These are phyloP conservation scores for Morone saxatilis DNA, from an alignment of 2,113 vertebrate species.

Conservation along the genomic window DNA sequence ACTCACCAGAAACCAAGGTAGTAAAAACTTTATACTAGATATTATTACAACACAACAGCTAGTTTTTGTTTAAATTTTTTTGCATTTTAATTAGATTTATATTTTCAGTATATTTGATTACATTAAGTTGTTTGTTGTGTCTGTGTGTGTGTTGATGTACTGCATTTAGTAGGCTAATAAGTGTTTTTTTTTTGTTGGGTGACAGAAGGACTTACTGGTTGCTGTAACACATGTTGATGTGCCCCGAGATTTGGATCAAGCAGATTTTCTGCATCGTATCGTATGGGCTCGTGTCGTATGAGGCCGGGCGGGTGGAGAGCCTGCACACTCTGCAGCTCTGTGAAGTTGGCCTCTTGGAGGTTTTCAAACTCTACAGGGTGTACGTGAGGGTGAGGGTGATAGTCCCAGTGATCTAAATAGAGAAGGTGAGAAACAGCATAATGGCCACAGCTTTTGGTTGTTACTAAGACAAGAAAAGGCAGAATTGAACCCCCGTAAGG, in stretches of 20 bases:
- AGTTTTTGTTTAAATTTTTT: background rate
- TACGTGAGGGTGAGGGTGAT: conserved; percentile 86
- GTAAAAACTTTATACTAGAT: too few relatives aligned
- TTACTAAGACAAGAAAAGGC: background rate
- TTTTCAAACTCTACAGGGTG: conserved; percentile 92
- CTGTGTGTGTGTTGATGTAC: conserved; percentile 1
- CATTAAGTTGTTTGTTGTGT: background rate
- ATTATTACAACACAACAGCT: background rate
- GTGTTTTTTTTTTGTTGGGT: background rate
- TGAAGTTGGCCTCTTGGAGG: conserved; percentile 94
- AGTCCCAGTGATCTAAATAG: conserved; percentile 94
- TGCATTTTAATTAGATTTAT: background rate
- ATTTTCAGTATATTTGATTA: background rate
- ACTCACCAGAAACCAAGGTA: background rate
- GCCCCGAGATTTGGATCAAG: conserved; percentile 88
- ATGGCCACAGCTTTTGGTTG: conserved; percentile 19
- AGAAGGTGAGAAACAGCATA: conserved; percentile 35
- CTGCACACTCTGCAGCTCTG: conserved; percentile 96
- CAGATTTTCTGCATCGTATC: conserved; percentile 90
- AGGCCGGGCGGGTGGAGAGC: conserved; percentile 90
- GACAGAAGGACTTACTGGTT: conserved; percentile 71
- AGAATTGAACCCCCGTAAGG: background rate
- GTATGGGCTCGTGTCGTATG: conserved; percentile 79
- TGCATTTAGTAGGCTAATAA: too few relatives aligned
- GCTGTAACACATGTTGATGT: conserved; percentile 79